Evolutionary conservation across 2,113 vertebrate genomes (phyloP).

Genomic region (Butorides virescens): DNA sequence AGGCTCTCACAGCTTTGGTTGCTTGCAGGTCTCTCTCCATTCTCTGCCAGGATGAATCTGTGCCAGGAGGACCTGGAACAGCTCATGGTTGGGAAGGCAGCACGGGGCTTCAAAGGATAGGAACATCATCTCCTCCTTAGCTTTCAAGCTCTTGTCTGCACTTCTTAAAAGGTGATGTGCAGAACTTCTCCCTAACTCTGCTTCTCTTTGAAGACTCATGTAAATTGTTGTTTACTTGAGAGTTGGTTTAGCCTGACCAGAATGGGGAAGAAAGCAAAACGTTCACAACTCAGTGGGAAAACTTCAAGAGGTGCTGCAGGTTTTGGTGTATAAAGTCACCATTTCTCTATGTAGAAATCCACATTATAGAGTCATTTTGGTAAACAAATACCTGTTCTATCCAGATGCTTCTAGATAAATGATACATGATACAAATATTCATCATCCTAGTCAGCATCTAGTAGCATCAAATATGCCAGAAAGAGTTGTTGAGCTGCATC

Average conservation of each 20-base stretch:
- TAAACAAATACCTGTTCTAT: neutral
- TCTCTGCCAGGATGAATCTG: neutral
- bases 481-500: neutral
- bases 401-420: neutral
- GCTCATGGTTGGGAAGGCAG: neutral
- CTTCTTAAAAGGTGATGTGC: neutral
- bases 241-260: neutral
- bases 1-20: neutral
- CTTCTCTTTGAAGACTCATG: neutral
- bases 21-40: neutral
- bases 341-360: neutral
- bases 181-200: neutral
- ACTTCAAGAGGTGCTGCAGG: neutral
- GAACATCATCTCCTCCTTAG: neutral
- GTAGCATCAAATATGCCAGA: neutral
- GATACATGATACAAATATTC: neutral
- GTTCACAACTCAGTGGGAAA: neutral
- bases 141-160: neutral
- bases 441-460: neutral
- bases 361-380: neutral
- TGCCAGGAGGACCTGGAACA: neutral
- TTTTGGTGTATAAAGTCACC: neutral
- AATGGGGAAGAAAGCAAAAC: neutral
- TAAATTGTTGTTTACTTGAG: neutral
- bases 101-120: neutral